Base-by-base conservation (phyloP, 2,797 vertebrate species). In the Gymnothorax reevesii region DNA sequence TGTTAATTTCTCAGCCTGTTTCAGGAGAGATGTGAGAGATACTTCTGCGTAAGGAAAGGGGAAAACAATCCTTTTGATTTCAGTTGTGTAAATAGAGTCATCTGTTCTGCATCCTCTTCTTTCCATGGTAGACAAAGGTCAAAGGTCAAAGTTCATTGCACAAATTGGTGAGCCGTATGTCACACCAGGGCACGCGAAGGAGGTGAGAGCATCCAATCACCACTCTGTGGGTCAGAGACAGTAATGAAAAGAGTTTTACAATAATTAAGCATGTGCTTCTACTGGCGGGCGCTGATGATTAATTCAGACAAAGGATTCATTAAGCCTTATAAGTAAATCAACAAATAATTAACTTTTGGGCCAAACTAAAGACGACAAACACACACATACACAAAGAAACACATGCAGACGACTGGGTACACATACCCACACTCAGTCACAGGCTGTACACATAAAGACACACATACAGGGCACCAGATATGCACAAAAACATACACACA, bases 31-130 rank as follows among this genome's bases (percentile, higher is more conserved):
- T 95, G 94, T 96, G 95, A 92, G 88, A 88, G 55, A 91, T 91
- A 92, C 90, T 92, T 96, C 95, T 94, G 95, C 95, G 97, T 94
- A 88, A 90, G 88, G 91, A 95, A 84, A 88, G 89, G 90, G 89
- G 92, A 91, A 90, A 96, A 96, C 97, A 95, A 93, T 95, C 96
- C 96, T 97, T 97, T 42, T 96, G 97, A 97, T 99, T 97, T 99
- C 98, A 97, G 98, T 97, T 75, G 62, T 86, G 25, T 86, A 90
- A 4, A 87, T 89, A 88, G 60, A 73, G 88, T 89, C 87, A 85
- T 87, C 90, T 7, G 88, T 90, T 89, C 2, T 66, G 86, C 89
- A 87, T 88, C 85, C 82, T 87, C 87, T 95, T 89, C 86, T 54
- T 90, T 89, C 95, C 94, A 95, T 96, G 96, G 96, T 96, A 96